These are phyloP conservation scores for Stegodyphus dumicola DNA, from an alignment of 1,140 invertebrate species.

Conservation along the genomic window DNA sequence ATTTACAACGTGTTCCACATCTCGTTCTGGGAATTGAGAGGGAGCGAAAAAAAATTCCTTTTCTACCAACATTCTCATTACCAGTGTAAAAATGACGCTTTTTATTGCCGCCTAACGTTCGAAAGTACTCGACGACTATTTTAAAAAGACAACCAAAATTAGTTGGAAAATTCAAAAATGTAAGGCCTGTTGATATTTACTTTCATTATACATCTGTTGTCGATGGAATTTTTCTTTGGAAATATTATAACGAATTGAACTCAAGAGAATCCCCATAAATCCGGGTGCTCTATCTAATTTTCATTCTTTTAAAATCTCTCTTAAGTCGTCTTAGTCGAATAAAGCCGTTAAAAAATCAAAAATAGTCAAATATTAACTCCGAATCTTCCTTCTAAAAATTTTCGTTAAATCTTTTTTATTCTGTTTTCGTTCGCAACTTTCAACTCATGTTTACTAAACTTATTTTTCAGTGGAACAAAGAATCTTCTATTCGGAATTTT, in stretches of 20 bases:
- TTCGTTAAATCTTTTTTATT: too few relatives aligned
- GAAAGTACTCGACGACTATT: not conserved
- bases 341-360: not conserved
- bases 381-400: not conserved
- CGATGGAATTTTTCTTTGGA: not conserved
- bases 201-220: not conserved
- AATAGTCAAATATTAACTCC: not conserved
- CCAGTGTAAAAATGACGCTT: constrained; percentile 32
- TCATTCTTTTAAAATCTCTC: not conserved
- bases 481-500: too few relatives aligned
- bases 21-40: not conserved
- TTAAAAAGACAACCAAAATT: constrained; percentile 1
- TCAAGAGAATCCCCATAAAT: constrained; percentile 14
- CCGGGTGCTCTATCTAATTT: not conserved
- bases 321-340: not conserved
- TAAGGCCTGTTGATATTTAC: not conserved
- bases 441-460: too few relatives aligned
- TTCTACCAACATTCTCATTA: constrained; percentile 1
- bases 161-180: constrained; percentile 1
- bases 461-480: too few relatives aligned
- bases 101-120: constrained; percentile 13
- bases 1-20: constrained; percentile 32
- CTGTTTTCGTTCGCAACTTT: too few relatives aligned
- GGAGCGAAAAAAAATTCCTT: constrained; percentile 3
- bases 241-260: constrained; percentile 11